Conservation (phyloP, 2,797 vertebrate genomes). For the Heteromormyrus szaboi region DNA sequence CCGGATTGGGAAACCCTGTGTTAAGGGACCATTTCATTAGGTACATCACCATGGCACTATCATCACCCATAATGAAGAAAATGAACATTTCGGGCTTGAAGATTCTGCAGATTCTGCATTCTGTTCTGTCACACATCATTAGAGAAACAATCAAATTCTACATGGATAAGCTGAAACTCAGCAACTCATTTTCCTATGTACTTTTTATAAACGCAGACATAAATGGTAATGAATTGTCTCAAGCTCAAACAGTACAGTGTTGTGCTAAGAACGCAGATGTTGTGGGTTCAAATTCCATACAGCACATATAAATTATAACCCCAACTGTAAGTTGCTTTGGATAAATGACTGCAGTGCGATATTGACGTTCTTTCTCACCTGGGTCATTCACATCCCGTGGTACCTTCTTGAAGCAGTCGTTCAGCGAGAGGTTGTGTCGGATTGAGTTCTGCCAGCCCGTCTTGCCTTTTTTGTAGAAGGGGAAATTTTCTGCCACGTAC, state of each 20-base stretch:
- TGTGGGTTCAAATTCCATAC: neutral
- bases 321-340: neutral
- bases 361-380: neutral
- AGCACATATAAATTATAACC: neutral
- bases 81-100: neutral
- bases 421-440: neutral
- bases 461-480: neutral
- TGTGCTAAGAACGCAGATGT: neutral
- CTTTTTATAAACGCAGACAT: neutral
- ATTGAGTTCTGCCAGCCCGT: neutral
- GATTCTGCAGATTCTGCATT: neutral
- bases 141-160: neutral
- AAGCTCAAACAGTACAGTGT: neutral
- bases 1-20: neutral
- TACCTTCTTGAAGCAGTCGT: neutral
- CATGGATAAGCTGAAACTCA: neutral
- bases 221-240: neutral
- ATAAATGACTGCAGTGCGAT: neutral
- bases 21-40: neutral
- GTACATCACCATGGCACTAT: neutral
- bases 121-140: neutral
- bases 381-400: neutral
- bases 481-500: constrained; percentile 60
- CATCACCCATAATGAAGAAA: neutral
- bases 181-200: neutral